These are phyloP conservation scores for Drosophila sechellia DNA, from an alignment of 1,140 invertebrate genomes.

Conservation along the genomic window DNA sequence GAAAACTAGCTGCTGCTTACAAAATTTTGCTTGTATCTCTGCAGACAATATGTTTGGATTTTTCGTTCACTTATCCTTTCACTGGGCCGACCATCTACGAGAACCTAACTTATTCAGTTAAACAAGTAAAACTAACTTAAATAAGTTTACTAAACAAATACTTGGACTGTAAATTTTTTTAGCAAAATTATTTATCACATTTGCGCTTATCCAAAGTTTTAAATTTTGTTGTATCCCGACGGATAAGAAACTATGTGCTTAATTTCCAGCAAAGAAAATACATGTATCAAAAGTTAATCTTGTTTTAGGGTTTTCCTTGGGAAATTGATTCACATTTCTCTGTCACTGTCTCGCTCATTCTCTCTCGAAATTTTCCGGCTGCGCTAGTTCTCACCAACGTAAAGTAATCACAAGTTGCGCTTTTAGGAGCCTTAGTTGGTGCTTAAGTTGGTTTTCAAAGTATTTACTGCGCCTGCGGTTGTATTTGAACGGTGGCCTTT, in stretches of 20 bases:
- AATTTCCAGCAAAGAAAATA: conserved; percentile 49
- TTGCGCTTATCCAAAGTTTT: conserved; percentile 74
- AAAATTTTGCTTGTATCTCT: conserved; percentile 29
- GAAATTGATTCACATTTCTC: conserved; percentile 66
- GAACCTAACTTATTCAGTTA: conserved; percentile 34
- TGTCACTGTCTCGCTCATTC: conserved; percentile 42
- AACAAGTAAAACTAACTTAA: conserved; percentile 40
- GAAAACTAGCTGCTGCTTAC: conserved; percentile 73
- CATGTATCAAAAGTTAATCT: conserved; percentile 30
- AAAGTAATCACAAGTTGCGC: conserved; percentile 80
- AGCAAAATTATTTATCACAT: conserved; percentile 79
- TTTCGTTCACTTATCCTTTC: conserved; percentile 4
- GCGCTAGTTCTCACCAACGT: conserved; percentile 79
- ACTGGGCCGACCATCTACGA: conserved; percentile 30
- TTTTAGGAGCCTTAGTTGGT: conserved; percentile 65
- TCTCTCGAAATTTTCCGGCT: conserved; percentile 34
- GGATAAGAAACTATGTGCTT: conserved; percentile 47
- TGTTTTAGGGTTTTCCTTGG: conserved; percentile 49
- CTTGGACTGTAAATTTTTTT: conserved; percentile 66
- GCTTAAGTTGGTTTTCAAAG: conserved; percentile 1
- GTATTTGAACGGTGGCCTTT: conserved; percentile 67
- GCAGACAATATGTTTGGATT: neutral
- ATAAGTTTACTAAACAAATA: conserved; percentile 56
- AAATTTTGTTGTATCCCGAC: conserved; percentile 31
- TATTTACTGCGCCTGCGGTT: conserved; percentile 70